Conservation (phyloP, 2,888 invertebrate genomes). For the Rhopalosiphum nymphaeae region DNA sequence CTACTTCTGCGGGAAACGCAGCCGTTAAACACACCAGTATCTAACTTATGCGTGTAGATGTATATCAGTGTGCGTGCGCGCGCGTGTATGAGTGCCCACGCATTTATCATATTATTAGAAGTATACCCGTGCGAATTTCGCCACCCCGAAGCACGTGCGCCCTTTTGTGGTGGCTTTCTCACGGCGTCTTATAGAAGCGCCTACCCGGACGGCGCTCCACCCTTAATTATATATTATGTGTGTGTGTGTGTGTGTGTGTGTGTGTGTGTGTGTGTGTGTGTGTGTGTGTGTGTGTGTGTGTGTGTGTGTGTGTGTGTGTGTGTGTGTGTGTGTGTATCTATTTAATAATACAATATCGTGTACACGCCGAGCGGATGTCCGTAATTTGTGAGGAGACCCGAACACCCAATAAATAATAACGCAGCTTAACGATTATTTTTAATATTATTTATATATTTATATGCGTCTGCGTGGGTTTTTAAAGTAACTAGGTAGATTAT, state of each 20-base stretch:
- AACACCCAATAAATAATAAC: constrained; percentile 10
- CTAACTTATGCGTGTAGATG: not conserved
- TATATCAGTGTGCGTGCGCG: not conserved
- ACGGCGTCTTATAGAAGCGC: constrained; percentile 38
- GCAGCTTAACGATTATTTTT: not conserved
- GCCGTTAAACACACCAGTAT: not conserved
- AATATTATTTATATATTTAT: not conserved
- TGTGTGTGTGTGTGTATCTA: not conserved
- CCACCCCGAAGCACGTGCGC: constrained; percentile 25
- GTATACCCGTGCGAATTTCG: constrained; percentile 44
- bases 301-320: not conserved
- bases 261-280: not conserved
- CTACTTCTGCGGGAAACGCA: not conserved
- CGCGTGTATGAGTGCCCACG: not conserved
- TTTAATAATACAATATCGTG: constrained; percentile 12
- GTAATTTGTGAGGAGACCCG: not conserved
- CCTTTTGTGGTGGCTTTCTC: constrained; percentile 43
- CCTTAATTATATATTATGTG: not conserved
- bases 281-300: not conserved
- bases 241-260: not conserved
- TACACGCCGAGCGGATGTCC: not conserved
- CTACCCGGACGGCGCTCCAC: not conserved
- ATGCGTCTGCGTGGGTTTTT: not conserved
- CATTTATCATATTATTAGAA: not conserved
- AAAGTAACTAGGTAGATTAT: not conserved